phyloP scores from a whole-genome alignment of 2,888 invertebrate genomes.

The Frankliniella intonsa region DNA sequence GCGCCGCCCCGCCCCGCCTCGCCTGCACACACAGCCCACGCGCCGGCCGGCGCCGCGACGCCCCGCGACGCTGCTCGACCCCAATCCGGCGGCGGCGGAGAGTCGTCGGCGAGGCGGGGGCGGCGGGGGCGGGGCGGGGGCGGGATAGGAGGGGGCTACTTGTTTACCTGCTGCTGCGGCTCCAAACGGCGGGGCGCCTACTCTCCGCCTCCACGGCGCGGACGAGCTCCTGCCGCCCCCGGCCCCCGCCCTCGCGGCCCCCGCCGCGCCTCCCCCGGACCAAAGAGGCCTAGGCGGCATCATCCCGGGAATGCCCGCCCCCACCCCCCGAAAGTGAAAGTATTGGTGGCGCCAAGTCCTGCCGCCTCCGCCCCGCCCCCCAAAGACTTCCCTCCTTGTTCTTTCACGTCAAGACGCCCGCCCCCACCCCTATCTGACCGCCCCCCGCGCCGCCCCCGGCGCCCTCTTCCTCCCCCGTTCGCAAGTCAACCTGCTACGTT shows the following conservation, averaged over 20 bases:
- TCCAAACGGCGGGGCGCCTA: no score
- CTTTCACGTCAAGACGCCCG: constrained; percentile 12
- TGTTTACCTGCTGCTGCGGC: constrained; percentile 3
- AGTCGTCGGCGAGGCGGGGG: background rate
- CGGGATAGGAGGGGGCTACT: background rate
- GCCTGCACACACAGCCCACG: background rate
- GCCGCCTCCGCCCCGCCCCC: background rate
- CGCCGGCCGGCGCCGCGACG: background rate
- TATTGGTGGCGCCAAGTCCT: constrained; percentile 21
- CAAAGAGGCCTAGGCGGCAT: background rate
- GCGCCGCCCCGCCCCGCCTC: no score
- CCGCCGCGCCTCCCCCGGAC: background rate
- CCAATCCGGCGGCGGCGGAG: background rate
- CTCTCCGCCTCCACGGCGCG: background rate
- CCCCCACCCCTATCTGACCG: background rate
- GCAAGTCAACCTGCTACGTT: constrained; percentile 26
- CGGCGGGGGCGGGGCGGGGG: background rate
- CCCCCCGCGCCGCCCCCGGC: background rate
- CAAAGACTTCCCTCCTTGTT: background rate
- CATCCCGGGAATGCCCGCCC: constrained; percentile 9
- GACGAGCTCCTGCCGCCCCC: background rate
- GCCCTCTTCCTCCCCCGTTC: background rate
- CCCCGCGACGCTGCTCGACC: background rate
- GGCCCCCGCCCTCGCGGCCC: background rate
- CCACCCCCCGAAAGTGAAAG: constrained; percentile 12